Base-by-base conservation (phyloP, 2,797 vertebrate genomes). In the Tiaroga cobitis region DNA sequence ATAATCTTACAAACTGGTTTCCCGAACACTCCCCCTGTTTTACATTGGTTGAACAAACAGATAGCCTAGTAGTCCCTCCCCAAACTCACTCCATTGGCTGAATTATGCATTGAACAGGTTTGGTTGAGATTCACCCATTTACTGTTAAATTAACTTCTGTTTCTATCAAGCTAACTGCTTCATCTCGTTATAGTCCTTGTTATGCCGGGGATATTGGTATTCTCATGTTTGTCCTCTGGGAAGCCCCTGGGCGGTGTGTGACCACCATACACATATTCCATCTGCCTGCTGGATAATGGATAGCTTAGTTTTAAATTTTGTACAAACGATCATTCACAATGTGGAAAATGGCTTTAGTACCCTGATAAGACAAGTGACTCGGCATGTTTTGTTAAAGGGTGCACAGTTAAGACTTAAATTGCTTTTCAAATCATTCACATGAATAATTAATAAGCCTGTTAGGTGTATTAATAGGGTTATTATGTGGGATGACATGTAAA, bases 371-470 rank as follows among this genome's bases (percentile, higher is more conserved):
- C n/a, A 24, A 76, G 29, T 15, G 72, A 83, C 59, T 76, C 24
- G 10, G 43, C 43, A 39, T 83, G 59, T 54, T 29, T 83, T 83
- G 82, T 83, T 54, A 15, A 83, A 76, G 32, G 59, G 72, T 3
- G 10, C 24, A 21, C 59, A 67, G 46, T 76, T 75, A 49, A 54
- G n/a, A n/a, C 82, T 41, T 61, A 67, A 76, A 83, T 83, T 29
- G 73, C 72, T 26, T 83, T 79, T 82, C 29, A n/a, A 61, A 65
- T 63, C 13, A 75, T 75, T 67, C 63, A 76, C 51, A n/a, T 67
- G 10, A 68, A 76, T 83, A 29, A 75, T 67, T 24, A 26, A 83
- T 76, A 54, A 39, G 61, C 16, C 6, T 65, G 15, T 67, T 26
- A 75, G 41, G 56, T 63, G 19, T 41, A 73, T 26, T 74, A 75